phyloP scores from a whole-genome alignment of 2,888 invertebrate species.

The Synergus japonicus region DNA sequence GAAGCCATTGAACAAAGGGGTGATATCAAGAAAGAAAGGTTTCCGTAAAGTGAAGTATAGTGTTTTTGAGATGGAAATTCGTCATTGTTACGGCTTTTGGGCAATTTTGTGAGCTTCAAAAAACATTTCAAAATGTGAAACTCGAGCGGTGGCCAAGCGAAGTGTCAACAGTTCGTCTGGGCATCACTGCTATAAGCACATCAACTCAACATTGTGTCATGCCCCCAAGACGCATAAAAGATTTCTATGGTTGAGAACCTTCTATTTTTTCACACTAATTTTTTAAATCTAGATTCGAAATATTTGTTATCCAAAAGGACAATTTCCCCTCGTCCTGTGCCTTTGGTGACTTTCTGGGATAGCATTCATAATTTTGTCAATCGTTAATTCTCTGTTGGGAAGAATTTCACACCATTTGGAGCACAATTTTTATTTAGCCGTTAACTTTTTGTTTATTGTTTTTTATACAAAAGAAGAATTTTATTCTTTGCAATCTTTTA shows the following conservation, averaged over 20 bases:
- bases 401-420: conserved; percentile 1
- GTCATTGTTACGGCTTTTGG: conserved; percentile 11
- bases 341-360: neutral
- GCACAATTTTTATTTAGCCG: neutral
- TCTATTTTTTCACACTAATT: conserved; percentile 59
- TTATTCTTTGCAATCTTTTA: neutral
- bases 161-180: conserved; percentile 57
- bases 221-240: conserved; percentile 12
- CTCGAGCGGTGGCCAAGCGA: conserved; percentile 42
- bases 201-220: conserved; percentile 28
- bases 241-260: conserved; percentile 67
- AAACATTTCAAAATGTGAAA: conserved; percentile 28
- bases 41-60: conserved; percentile 9
- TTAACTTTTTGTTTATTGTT: neutral
- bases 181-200: conserved; percentile 63
- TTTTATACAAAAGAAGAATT: neutral
- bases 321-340: neutral
- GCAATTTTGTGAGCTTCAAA: conserved; percentile 31
- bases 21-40: conserved; percentile 44
- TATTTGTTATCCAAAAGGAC: neutral
- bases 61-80: conserved; percentile 24
- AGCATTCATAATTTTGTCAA: neutral
- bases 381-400: neutral
- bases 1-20: conserved; percentile 68
- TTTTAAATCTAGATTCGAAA: conserved; percentile 38